Percentiles rank a stretch among this genome's conserved stretches.
These are phyloP conservation scores for Geotria australis DNA, from an alignment of 2,797 vertebrate genomes.

Conservation along the genomic window DNA sequence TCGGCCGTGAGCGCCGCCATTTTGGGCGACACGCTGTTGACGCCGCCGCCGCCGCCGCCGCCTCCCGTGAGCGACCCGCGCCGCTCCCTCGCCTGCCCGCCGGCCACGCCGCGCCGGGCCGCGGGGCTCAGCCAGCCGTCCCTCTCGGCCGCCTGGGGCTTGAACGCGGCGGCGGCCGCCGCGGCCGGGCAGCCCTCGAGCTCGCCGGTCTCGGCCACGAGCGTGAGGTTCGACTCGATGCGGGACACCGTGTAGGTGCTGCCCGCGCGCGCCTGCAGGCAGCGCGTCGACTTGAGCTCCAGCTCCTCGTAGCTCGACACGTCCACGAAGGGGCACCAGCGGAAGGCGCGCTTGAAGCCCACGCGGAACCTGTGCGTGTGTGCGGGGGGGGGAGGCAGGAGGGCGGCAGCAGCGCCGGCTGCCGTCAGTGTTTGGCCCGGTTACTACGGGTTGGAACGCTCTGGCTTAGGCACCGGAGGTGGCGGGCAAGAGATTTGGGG, in stretches of 20 bases:
- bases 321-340: slow-evolving; percentile 57
- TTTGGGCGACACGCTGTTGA: background rate
- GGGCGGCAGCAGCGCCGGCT: no score
- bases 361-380: slow-evolving; percentile 60
- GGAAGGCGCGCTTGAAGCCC: slow-evolving; percentile 57
- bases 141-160: no score
- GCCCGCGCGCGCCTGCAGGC: slow-evolving; percentile 31
- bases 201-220: slow-evolving; percentile 18
- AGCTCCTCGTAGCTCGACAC: slow-evolving; percentile 46
- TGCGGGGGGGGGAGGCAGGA: no score
- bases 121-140: no score
- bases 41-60: background rate
- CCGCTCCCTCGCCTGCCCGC: slow-evolving; percentile 10
- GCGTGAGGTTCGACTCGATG: slow-evolving; percentile 34
- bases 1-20: no score
- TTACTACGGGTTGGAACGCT: no score
- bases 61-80: background rate
- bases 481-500: no score
- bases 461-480: no score
- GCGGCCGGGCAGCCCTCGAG: slow-evolving; percentile 7
- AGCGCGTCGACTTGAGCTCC: slow-evolving; percentile 35
- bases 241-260: slow-evolving; percentile 54
- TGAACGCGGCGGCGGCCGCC: background rate
- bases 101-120: slow-evolving; percentile 11
- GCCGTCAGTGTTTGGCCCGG: no score